Base-by-base conservation (phyloP, 1,140 invertebrate genomes). In the Globodera rostochiensis region DNA sequence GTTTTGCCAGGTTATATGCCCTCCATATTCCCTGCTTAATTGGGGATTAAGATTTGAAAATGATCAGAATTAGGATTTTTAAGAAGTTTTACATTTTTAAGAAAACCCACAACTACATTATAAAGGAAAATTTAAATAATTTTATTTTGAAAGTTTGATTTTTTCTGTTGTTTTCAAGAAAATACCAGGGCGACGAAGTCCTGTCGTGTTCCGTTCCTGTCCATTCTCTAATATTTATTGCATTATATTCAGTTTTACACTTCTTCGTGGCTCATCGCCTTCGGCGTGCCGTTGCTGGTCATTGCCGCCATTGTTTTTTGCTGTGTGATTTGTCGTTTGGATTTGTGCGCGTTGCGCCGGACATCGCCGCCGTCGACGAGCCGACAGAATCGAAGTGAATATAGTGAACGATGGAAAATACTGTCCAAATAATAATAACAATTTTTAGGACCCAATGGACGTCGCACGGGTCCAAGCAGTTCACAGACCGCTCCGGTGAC, bases 241-340 rank as follows among this genome's bases (percentile, higher is more conserved):
- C 57, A 15, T 19, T 75, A 21, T 8, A 36, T 80, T 49, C 57
- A 85, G 87, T 82, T 77, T 64, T 86, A 86, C 75, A 80, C 86
- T 21, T 88, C 86, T 15, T 87, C 85, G 36, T 86, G 86, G 86
- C 60, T 86, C 15, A 80, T 83, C 19, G 81, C 84, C 15, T 36
- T 86, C 45, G 86, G 87, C 19, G 71, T 86, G 49, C 86, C 86
- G 9, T 50, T 86, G n/a, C 15, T 86, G 19, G 70, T 70, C 73
- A 76, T 86, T 6, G 80, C 82, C 21, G 70, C 88, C 36, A 77
- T 88, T 53, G 73, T 88, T 8, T 57, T 88, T 57, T 86, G 86
- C 77, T 86, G 86, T 77, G 84, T 86, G 9, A 74, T 86, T 80
- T 86, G 86, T 74, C 84, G 86, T n/a, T 66, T 88, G 19, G 86